Percentiles rank a stretch among this genome's conserved stretches.
These are phyloP conservation scores for Ormyrus pomaceus DNA, from an alignment of 2,888 invertebrate species.

Conservation along the genomic window DNA sequence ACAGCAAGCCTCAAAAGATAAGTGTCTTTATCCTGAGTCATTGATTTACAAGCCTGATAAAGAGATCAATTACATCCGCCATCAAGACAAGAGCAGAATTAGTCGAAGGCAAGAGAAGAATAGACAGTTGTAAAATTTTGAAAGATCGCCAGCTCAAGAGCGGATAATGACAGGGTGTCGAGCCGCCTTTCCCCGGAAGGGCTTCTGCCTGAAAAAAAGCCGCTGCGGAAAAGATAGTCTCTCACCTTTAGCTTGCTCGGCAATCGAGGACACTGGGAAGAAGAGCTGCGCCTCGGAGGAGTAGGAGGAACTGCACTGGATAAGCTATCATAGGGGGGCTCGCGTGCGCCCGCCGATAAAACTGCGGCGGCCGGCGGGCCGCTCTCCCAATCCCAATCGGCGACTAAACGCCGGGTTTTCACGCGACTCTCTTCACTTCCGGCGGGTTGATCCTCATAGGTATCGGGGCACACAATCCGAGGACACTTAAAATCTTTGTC, in stretches of 20 bases:
- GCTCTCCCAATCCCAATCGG: background rate
- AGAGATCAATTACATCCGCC: no score
- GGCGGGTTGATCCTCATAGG: background rate
- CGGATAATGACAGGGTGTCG: no score
- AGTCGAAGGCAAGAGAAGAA: no score
- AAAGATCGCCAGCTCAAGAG: no score
- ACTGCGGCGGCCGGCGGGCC: constrained; percentile 7
- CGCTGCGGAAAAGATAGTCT: background rate
- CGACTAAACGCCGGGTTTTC: constrained; percentile 27
- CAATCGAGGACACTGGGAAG: background rate
- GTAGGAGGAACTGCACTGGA: constrained; percentile 24
- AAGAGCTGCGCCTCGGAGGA: background rate
- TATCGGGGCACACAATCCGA: constrained; percentile 13
- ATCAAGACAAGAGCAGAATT: no score
- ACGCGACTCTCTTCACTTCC: constrained; percentile 5
- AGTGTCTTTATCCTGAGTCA: no score
- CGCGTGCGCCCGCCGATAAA: constrained; percentile 38
- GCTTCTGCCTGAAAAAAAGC: no score
- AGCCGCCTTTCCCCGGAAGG: no score
- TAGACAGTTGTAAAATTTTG: no score
- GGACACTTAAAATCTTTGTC: background rate
- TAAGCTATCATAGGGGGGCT: constrained; percentile 38
- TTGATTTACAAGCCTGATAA: no score
- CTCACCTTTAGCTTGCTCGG: background rate
- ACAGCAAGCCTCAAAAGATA: no score